These are phyloP conservation scores for Zoanthus solanderi DNA, from an alignment of 92 coral and sea anemone genomes.

Conservation along the genomic window DNA sequence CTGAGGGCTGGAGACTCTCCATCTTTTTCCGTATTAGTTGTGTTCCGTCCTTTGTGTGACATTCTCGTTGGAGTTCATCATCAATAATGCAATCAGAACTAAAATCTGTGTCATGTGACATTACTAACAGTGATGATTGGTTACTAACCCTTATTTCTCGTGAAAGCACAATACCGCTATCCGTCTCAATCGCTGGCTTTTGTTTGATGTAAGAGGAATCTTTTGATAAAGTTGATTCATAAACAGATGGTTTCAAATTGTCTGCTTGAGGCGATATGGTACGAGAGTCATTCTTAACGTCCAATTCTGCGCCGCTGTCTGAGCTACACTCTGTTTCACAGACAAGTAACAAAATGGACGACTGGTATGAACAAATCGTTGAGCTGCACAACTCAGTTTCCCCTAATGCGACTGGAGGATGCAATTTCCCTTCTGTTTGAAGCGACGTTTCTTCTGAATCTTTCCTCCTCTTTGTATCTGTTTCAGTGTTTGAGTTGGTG, in stretches of 20 bases:
- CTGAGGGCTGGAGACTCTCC: background rate
- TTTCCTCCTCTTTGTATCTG: background rate
- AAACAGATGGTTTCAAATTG: background rate
- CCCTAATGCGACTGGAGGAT: background rate
- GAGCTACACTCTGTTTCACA: conserved; percentile 36
- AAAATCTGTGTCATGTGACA: conserved; percentile 41
- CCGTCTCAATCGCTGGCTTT: background rate
- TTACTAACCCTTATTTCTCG: background rate
- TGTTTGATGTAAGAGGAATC: background rate
- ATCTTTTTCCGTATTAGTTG: background rate
- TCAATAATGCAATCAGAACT: background rate
- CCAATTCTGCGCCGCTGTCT: conserved; percentile 17
- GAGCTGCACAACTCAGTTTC: background rate
- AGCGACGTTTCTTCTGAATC: background rate
- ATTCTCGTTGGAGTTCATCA: background rate
- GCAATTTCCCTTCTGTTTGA: background rate
- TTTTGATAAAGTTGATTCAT: background rate
- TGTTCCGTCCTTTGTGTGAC: background rate
- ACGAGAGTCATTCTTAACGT: background rate
- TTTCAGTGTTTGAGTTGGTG: no score
- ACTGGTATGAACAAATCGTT: background rate
- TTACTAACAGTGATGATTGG: conserved; percentile 32
- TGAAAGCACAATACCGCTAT: conserved; percentile 20
- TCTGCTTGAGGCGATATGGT: background rate
- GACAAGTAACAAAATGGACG: conserved; percentile 14